Conservation (phyloP, 2,888 invertebrate genomes). For the Chaetogeoica ovagalla region DNA sequence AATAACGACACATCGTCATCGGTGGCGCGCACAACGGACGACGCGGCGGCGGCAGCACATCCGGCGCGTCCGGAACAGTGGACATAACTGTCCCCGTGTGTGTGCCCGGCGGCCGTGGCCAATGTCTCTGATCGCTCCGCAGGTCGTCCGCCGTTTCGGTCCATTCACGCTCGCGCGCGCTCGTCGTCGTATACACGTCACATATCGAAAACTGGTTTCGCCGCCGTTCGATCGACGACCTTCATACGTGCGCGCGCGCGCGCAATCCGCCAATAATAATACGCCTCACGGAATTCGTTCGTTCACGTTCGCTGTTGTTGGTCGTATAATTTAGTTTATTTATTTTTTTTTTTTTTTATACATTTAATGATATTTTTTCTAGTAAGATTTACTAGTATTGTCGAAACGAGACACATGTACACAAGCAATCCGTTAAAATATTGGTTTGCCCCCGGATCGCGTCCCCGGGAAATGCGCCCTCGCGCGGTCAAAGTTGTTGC, state of each 20-base stretch:
- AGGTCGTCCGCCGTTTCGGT: constrained; percentile 20
- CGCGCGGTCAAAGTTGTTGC: too few species aligned
- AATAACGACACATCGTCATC: background rate
- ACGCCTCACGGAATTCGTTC: too few species aligned
- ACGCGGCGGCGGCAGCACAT: background rate
- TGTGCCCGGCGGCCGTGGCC: constrained; percentile 38
- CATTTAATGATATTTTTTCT: too few species aligned
- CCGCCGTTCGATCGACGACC: constrained; percentile 48
- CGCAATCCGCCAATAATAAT: too few species aligned
- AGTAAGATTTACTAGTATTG: too few species aligned
- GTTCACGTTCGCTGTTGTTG: too few species aligned
- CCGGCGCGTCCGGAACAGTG: constrained; percentile 32
- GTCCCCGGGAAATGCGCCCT: too few species aligned
- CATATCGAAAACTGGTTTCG: constrained; percentile 46
- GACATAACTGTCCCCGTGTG: constrained; percentile 45
- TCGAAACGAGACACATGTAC: too few species aligned
- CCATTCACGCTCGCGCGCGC: constrained; percentile 38
- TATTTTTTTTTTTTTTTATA: too few species aligned
- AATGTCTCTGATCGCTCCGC: constrained; percentile 9
- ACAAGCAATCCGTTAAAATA: too few species aligned
- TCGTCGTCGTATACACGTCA: background rate
- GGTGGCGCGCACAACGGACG: background rate
- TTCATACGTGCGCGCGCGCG: constrained; percentile 23
- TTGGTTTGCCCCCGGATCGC: too few species aligned
- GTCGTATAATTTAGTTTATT: too few species aligned